A percentile compares a stretch with the other conserved stretches of the same genome.
phyloP scores from a whole-genome alignment of 2,888 invertebrate species.

The Arge pagana region DNA sequence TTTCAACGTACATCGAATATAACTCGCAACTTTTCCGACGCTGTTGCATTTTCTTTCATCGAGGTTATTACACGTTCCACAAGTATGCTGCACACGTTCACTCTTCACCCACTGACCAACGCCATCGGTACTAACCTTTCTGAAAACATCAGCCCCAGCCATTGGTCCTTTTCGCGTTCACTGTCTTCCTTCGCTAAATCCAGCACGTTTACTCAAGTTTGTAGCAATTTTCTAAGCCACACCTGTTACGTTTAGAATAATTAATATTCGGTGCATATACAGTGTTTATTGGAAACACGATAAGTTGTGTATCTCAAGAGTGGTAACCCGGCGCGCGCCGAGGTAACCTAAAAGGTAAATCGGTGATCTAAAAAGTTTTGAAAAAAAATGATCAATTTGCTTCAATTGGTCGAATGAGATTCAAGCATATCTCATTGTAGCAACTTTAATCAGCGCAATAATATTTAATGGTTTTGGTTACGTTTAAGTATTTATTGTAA shows the following conservation, averaged over 20 bases:
- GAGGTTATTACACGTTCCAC: conserved; percentile 22
- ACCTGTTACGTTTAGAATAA: conserved; percentile 15
- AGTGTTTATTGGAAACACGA: neutral
- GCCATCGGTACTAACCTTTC: conserved; percentile 38
- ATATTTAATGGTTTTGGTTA: too few relatives aligned
- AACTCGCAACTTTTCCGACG: too few relatives aligned
- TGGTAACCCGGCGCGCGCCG: conserved; percentile 53
- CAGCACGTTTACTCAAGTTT: conserved; percentile 7
- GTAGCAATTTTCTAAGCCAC: neutral
- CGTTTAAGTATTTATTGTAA: too few relatives aligned
- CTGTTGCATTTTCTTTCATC: too few relatives aligned
- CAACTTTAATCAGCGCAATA: too few relatives aligned
- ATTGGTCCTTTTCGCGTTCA: conserved; percentile 45
- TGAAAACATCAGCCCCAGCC: conserved; percentile 54
- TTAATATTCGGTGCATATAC: neutral
- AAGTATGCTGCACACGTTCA: conserved; percentile 49
- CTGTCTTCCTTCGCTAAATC: conserved; percentile 27
- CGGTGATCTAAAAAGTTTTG: conserved; percentile 4
- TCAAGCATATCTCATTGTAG: too few relatives aligned
- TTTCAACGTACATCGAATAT: too few relatives aligned
- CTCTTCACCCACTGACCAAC: conserved; percentile 46
- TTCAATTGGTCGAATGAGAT: too few relatives aligned
- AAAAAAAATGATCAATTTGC: conserved; percentile 2
- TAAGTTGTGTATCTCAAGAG: conserved; percentile 34
- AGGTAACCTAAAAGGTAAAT: conserved; percentile 54